Evolutionary conservation across 2,888 invertebrate genomes (phyloP).

Genomic region (Spicauda simplicius): DNA sequence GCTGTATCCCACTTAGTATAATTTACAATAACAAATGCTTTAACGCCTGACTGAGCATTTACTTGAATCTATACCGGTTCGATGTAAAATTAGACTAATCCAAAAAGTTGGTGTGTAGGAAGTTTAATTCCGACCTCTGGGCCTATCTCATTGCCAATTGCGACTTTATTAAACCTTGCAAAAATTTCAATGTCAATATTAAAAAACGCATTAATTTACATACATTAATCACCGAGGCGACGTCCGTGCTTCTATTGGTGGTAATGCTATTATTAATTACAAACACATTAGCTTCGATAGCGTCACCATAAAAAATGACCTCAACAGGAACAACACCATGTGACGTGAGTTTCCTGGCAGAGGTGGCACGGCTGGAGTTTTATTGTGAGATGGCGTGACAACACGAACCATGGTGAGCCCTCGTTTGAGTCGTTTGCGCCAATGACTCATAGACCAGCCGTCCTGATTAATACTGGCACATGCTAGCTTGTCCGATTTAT

Average conservation of each 20-base stretch:
- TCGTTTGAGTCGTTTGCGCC: constrained; percentile 14
- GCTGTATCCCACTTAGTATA: no score
- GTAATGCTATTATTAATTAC: constrained; percentile 3
- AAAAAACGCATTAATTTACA: constrained; percentile 12
- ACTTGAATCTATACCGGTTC: background rate
- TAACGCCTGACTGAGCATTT: no score
- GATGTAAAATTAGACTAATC: background rate
- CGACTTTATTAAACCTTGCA: background rate
- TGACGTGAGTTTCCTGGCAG: constrained; percentile 9
- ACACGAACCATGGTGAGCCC: constrained; percentile 25
- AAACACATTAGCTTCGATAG: constrained; percentile 7
- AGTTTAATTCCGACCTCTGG: background rate
- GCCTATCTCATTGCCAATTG: background rate
- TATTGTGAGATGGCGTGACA: constrained; percentile 32
- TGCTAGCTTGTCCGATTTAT: no score
- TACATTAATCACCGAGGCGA: background rate
- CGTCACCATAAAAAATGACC: constrained; percentile 7
- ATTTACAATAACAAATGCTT: no score
- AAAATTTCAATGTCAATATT: constrained; percentile 11
- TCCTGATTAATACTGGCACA: background rate
- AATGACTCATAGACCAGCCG: constrained; percentile 23
- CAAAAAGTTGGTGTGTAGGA: background rate
- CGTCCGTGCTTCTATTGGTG: background rate
- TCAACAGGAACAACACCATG: constrained; percentile 11
- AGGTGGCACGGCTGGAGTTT: constrained; percentile 1